phyloP scores from a whole-genome alignment of 2,113 vertebrate species.

The Acinonyx jubatus region DNA sequence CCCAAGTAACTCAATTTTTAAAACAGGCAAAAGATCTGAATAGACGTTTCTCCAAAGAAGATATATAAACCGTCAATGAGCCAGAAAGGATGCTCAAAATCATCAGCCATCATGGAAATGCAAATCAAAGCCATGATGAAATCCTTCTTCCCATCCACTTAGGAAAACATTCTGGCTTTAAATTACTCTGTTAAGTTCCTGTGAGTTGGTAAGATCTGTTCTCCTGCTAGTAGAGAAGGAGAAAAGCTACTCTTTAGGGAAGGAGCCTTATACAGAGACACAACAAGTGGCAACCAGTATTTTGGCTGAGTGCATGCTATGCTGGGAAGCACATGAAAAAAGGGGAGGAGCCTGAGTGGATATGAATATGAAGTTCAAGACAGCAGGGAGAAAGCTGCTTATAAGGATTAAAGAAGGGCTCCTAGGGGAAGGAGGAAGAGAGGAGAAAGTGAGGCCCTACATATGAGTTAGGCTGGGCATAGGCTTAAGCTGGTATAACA shows the following conservation, averaged over 20 bases:
- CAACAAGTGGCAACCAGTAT: not conserved
- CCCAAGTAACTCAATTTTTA: not conserved
- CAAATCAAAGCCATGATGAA: not conserved
- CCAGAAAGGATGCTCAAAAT: not conserved
- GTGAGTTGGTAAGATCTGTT: not conserved
- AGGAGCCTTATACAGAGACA: not conserved
- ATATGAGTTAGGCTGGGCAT: not conserved
- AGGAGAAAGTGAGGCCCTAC: not conserved
- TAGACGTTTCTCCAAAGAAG: not conserved
- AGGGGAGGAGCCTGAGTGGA: not conserved
- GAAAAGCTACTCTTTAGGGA: not conserved
- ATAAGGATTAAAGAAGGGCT: not conserved
- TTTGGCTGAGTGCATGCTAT: not conserved
- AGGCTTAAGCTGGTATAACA: not conserved
- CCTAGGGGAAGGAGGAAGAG: not conserved
- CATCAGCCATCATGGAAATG: not conserved
- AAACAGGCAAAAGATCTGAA: not conserved
- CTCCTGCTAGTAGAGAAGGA: not conserved
- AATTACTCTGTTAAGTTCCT: not conserved
- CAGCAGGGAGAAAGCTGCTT: not conserved
- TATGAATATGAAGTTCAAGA: not conserved
- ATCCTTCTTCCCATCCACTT: not conserved
- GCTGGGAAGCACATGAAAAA: not conserved
- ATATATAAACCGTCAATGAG: not conserved
- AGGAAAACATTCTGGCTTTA: not conserved